A percentile compares a stretch with the other conserved stretches of the same genome.
These are phyloP conservation scores for Digitonthophagus gazella DNA, from an alignment of 2,888 invertebrate genomes.

Conservation along the genomic window DNA sequence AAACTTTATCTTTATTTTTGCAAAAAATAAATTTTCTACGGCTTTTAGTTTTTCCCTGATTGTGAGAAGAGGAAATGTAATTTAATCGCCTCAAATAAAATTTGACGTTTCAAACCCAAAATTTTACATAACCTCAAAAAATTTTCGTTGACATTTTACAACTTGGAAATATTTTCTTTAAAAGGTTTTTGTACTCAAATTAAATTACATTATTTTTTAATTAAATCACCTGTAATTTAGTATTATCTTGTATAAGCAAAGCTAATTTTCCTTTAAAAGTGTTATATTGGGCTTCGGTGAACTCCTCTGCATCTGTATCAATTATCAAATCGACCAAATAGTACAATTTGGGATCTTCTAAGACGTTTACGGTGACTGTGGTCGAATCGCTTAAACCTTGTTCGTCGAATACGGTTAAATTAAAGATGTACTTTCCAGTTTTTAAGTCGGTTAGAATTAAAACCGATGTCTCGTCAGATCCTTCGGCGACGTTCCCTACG, in stretches of 20 bases:
- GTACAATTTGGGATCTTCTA: constrained; percentile 70
- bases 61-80: too few relatives aligned
- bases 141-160: too few relatives aligned
- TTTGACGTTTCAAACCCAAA: too few relatives aligned
- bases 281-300: constrained; percentile 67
- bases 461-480: constrained; percentile 73
- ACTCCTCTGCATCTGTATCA: constrained; percentile 67
- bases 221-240: constrained; percentile 58
- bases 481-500: constrained; percentile 72
- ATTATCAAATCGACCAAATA: constrained; percentile 80
- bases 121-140: too few relatives aligned
- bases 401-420: constrained; percentile 84
- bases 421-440: constrained; percentile 84
- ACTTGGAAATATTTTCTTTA: too few relatives aligned
- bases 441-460: constrained; percentile 80
- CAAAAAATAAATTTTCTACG: too few relatives aligned
- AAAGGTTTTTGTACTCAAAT: too few relatives aligned
- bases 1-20: too few relatives aligned
- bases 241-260: constrained; percentile 72
- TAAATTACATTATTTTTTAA: too few relatives aligned
- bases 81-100: too few relatives aligned
- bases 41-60: too few relatives aligned
- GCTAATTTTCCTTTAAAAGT: constrained; percentile 78
- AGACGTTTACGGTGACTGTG: constrained; percentile 80
- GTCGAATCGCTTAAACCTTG: constrained; percentile 83